Evolutionary conservation across 2,888 invertebrate genomes (phyloP), one percentile per base, ranked within the genome.

Genomic region (Drosophila paramelanica): DNA sequence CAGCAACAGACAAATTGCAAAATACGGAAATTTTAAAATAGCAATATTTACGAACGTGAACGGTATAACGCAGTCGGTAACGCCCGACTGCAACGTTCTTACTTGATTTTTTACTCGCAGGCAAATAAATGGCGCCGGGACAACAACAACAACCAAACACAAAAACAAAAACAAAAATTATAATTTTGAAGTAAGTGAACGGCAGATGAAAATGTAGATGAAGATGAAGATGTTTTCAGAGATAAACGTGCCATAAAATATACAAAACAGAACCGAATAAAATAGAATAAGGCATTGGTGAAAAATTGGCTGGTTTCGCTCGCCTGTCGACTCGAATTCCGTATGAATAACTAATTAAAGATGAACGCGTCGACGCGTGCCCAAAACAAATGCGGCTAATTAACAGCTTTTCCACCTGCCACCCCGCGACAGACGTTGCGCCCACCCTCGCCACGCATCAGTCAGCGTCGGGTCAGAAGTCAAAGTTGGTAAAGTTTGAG

Each of bases 261-360:
- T 38, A 49, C 50, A 50, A 31, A 36, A 50, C 38, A 46, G 45
- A 52, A 56, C 11, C 13, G n/a, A 38, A 14, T 42, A 39, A 36
- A 56, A 33, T 10, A 8, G 8, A 43, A 14, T 14, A 23, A 23
- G 58, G 51, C 53, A 64, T 27, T 49, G 43, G 42, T 33, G 46
- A 68, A 53, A 70, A 68, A 66, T 67, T 68, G 53, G 49, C 50
- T 27, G 67, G 49, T 74, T 36, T 41, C 36, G 38, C 41, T 51
- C 58, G 56, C 51, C 67, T 36, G 50, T 41, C 58, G 52, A 36
- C 67, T 57, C 14, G 43, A 66, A 81, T 70, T 68, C 53, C 71
- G 77, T 73, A 82, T 88, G 83, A 86, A 83, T 86, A 80, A 68
- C 80, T 82, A 86, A 83, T 79, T 88, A 86, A 74, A 62, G 57